A percentile compares a stretch with the other conserved stretches of the same genome.
Evolutionary conservation across 2,797 vertebrate genomes (phyloP).

Genomic region (Enteromius radiatus): DNA sequence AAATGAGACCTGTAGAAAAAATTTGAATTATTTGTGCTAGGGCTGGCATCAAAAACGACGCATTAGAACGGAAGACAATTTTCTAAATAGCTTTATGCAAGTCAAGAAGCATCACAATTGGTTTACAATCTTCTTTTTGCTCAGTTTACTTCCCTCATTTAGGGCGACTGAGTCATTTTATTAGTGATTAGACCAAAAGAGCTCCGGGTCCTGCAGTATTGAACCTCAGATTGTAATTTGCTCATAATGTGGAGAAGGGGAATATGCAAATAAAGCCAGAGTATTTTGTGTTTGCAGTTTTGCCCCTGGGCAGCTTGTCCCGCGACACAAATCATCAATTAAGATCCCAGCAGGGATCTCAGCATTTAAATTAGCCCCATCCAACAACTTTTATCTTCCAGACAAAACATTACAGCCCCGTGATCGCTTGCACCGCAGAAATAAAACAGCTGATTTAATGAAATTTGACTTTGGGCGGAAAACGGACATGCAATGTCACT

Average conservation of each 20-base stretch:
- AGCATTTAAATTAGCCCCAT: conserved; percentile 80
- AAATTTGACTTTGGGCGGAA: conserved; percentile 36
- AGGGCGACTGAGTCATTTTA: conserved; percentile 76
- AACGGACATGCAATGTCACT: conserved; percentile 17
- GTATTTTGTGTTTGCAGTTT: conserved; percentile 71
- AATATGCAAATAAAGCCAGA: conserved; percentile 80
- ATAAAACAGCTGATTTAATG: conserved; percentile 56
- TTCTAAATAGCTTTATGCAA: conserved; percentile 73
- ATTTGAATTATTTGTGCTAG: conserved; percentile 56
- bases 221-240: conserved; percentile 76
- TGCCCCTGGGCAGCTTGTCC: conserved; percentile 82
- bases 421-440: conserved; percentile 43
- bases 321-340: conserved; percentile 88
- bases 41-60: conserved; percentile 66
- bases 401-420: conserved; percentile 73
- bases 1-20: conserved; percentile 22
- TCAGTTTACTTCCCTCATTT: conserved; percentile 76
- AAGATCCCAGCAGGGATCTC: conserved; percentile 82
- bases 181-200: conserved; percentile 78
- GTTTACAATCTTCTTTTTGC: conserved; percentile 74
- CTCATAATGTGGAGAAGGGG: conserved; percentile 72
- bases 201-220: conserved; percentile 75
- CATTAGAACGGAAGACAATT: conserved; percentile 72
- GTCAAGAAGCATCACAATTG: conserved; percentile 73
- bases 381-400: conserved; percentile 67